A percentile compares a stretch with the other conserved stretches of the same genome.
Evolutionary conservation across 2,888 invertebrate species (phyloP).

Genomic region (Teinopalpus imperialis): DNA sequence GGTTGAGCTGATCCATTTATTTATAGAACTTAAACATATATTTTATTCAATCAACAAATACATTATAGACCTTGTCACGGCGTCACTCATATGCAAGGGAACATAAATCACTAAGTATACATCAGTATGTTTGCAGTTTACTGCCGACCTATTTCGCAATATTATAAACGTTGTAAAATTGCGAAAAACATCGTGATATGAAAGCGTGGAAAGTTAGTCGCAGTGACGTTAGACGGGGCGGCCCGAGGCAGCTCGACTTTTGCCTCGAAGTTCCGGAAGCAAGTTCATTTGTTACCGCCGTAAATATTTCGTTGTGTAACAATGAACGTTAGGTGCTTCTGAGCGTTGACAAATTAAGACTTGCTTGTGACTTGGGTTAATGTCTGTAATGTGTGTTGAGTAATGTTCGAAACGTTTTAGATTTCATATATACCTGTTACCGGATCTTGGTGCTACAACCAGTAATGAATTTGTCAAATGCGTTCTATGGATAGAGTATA

Average conservation of each 20-base stretch:
- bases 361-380: no score
- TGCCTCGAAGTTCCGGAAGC: slow-evolving; percentile 13
- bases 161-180: slow-evolving; percentile 20
- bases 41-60: no score
- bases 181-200: slow-evolving; percentile 23
- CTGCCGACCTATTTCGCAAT: slow-evolving; percentile 18
- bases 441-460: no score
- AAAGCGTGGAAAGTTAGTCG: slow-evolving; percentile 18
- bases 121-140: not conserved
- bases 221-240: not conserved
- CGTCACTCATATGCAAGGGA: not conserved
- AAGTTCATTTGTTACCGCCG: slow-evolving; percentile 5
- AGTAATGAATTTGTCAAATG: no score
- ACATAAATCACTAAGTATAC: not conserved
- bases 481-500: no score
- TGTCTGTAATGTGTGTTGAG: no score
- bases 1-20: no score
- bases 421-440: no score
- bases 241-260: not conserved
- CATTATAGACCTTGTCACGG: no score
- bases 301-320: slow-evolving; percentile 5
- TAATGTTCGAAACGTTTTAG: no score
- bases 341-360: slow-evolving; percentile 56
- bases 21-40: no score
- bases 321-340: not conserved